Conservation (phyloP, 2,888 invertebrate species). For the Germaria angustata region DNA sequence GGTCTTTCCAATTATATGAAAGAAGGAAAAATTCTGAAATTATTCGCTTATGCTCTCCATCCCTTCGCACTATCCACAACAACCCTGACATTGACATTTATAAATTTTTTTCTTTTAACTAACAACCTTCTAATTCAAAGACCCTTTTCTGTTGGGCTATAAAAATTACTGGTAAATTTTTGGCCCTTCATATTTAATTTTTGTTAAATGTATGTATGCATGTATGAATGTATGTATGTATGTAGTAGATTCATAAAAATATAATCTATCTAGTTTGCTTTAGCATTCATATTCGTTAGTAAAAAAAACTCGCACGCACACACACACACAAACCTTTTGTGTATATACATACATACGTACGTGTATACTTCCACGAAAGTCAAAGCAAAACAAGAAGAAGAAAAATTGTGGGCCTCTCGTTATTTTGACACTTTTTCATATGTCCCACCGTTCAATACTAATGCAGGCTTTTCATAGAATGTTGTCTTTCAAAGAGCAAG, state of each 20-base stretch:
- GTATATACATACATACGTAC: neutral
- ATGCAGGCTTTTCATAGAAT: constrained; percentile 14
- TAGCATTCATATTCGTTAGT: constrained; percentile 31
- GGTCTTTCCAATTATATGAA: no score
- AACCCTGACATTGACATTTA: constrained; percentile 58
- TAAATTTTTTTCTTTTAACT: constrained; percentile 10
- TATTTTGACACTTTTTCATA: neutral
- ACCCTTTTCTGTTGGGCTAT: constrained; percentile 44
- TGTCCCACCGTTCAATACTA: neutral
- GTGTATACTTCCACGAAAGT: neutral
- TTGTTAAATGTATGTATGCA: no score
- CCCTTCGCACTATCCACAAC: neutral
- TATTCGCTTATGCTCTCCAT: neutral
- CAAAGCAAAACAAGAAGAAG: constrained; percentile 12
- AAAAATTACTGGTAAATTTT: constrained; percentile 35
- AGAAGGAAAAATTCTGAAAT: neutral
- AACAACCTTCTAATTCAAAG: constrained; percentile 37
- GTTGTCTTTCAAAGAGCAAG: neutral
- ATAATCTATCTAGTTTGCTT: constrained; percentile 40
- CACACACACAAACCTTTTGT: neutral
- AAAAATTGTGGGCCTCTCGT: neutral
- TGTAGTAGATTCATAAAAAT: constrained; percentile 32
- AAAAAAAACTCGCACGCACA: neutral
- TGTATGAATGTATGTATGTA: no score
- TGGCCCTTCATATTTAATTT: constrained; percentile 35